These are phyloP conservation scores for Osmoderma eremita DNA, from an alignment of 2,888 invertebrate genomes.

Conservation along the genomic window DNA sequence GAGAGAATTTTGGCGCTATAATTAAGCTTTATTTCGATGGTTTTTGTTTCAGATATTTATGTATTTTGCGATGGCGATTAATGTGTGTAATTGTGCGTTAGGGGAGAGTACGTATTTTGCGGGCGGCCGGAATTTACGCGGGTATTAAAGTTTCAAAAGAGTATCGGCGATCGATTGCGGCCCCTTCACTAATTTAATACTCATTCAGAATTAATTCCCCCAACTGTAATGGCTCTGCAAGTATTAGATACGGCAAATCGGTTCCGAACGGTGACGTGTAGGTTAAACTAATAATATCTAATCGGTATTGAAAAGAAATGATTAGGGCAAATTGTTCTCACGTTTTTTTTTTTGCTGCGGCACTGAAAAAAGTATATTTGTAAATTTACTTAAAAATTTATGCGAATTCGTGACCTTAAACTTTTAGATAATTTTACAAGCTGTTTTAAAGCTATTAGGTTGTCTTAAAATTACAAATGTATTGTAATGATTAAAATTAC, in stretches of 20 bases:
- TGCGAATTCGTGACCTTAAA: no score
- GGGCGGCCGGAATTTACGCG: constrained; percentile 27
- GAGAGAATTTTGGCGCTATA: constrained; percentile 16
- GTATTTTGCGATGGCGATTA: constrained; percentile 35
- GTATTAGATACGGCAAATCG: constrained; percentile 26
- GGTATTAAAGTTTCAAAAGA: constrained; percentile 33
- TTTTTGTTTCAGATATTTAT: constrained; percentile 35
- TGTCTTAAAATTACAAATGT: no score
- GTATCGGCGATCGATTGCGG: constrained; percentile 21
- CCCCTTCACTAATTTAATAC: constrained; percentile 26
- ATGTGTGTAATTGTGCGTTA: constrained; percentile 37
- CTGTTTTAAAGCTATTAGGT: no score
- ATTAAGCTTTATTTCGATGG: constrained; percentile 37
- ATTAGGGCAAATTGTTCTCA: no score
- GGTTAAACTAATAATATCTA: constrained; percentile 22
- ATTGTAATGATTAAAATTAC: no score
- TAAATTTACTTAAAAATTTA: no score
- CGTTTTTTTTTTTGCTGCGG: no score
- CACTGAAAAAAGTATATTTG: no score
- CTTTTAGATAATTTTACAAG: no score
- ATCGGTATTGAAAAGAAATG: not conserved
- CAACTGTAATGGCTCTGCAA: constrained; percentile 2
- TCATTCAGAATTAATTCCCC: constrained; percentile 24
- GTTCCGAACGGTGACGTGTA: constrained; percentile 24
- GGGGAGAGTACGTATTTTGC: constrained; percentile 24